A percentile compares a stretch with the other conserved stretches of the same genome.
These are phyloP conservation scores for Paelopatides confundens DNA, from an alignment of 53 echinoderm and acorn worm genomes.

Conservation along the genomic window DNA sequence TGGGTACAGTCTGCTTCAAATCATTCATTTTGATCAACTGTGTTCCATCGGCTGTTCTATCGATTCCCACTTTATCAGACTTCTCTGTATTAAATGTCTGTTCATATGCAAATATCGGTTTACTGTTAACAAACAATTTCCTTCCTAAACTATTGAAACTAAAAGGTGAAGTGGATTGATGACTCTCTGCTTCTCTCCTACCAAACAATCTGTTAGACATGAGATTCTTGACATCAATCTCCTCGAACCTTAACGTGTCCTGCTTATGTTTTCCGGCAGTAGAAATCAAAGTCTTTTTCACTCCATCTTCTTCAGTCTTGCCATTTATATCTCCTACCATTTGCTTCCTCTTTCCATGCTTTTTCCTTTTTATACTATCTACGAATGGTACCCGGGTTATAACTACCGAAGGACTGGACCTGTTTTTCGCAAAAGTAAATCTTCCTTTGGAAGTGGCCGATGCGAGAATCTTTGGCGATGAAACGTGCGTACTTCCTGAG, in stretches of 20 bases:
- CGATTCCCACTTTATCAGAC: background rate
- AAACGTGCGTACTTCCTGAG: background rate
- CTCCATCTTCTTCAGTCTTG: background rate
- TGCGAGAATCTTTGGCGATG: background rate
- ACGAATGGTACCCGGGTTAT: background rate
- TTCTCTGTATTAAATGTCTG: background rate
- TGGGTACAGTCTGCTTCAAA: background rate
- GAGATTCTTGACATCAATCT: background rate
- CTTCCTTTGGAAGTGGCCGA: background rate
- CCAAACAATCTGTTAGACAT: background rate
- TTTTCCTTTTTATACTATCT: background rate
- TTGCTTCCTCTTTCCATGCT: background rate
- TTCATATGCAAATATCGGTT: background rate
- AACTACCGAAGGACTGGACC: background rate
- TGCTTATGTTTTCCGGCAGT: background rate
- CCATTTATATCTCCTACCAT: background rate
- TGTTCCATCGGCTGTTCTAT: background rate
- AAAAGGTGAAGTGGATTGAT: background rate
- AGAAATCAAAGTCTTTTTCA: background rate
- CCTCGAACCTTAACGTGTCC: background rate
- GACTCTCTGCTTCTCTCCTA: background rate
- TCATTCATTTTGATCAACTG: background rate
- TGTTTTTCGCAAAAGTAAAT: background rate
- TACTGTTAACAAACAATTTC: background rate
- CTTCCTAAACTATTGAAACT: background rate